A percentile compares a stretch with the other conserved stretches of the same genome.
Evolutionary conservation across 2,888 invertebrate genomes (phyloP).

Genomic region (Aethes cnicana): DNA sequence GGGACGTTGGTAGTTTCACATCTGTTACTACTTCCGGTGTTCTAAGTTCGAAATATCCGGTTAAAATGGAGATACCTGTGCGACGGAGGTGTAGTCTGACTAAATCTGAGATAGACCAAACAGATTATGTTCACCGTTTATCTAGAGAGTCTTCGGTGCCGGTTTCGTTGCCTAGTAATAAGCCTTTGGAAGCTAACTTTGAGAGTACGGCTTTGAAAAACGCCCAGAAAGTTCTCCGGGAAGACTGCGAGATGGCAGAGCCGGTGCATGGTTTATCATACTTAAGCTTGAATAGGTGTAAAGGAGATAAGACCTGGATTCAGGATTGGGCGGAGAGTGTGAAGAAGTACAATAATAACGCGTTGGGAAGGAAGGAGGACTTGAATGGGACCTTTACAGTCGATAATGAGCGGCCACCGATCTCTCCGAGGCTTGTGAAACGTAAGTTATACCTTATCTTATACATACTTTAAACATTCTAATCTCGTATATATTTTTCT

Average conservation of each 20-base stretch:
- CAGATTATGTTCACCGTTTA: constrained; percentile 79
- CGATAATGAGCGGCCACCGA: constrained; percentile 61
- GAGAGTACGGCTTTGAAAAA: constrained; percentile 69
- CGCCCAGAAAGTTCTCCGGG: constrained; percentile 63
- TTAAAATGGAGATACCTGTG: constrained; percentile 54
- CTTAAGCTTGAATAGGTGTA: constrained; percentile 74
- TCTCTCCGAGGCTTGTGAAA: constrained; percentile 70
- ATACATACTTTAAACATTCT: too few species aligned
- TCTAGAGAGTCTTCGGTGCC: constrained; percentile 73
- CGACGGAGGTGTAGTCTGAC: constrained; percentile 83
- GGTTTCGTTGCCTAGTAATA: constrained; percentile 64
- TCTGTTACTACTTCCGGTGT: constrained; percentile 89
- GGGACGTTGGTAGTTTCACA: constrained; percentile 85
- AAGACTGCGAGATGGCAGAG: constrained; percentile 57
- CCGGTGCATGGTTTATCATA: constrained; percentile 72
- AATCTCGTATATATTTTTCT: too few species aligned
- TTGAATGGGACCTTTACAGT: constrained; percentile 46
- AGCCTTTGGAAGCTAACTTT: constrained; percentile 56
- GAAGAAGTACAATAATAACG: constrained; percentile 74
- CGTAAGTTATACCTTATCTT: too few species aligned
- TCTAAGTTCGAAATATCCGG: constrained; percentile 77
- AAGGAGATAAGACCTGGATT: constrained; percentile 83
- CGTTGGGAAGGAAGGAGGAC: constrained; percentile 49
- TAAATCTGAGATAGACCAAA: constrained; percentile 87
- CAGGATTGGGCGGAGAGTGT: constrained; percentile 86